Evolutionary conservation across 1,140 invertebrate genomes (phyloP).

Genomic region (Drosophila gunungcola): DNA sequence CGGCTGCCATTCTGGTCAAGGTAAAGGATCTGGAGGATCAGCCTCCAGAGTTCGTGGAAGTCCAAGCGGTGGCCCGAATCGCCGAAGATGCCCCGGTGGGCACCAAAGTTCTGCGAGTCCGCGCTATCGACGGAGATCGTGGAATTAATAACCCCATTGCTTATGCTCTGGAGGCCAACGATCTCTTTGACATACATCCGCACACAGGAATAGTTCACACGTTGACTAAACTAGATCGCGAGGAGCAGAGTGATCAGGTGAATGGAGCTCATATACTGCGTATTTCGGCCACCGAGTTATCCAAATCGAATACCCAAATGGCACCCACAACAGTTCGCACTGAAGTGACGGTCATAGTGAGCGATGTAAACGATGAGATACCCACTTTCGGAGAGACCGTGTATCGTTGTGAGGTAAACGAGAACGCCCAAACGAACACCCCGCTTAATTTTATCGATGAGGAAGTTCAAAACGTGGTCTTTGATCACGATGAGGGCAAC

Average conservation of each 20-base stretch:
- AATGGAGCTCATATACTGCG: conserved; percentile 95
- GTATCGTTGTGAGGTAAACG: conserved; percentile 95
- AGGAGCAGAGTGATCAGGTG: conserved; percentile 90
- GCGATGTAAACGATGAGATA: conserved; percentile 97
- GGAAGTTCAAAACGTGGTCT: conserved; percentile 93
- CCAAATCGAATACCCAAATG: conserved; percentile 87
- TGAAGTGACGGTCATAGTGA: conserved; percentile 96
- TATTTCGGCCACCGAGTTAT: conserved; percentile 89
- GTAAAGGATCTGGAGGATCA: conserved; percentile 96
- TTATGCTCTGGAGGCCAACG: conserved; percentile 91
- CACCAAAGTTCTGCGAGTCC: conserved; percentile 93
- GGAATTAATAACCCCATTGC: conserved; percentile 95
- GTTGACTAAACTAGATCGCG: conserved; percentile 91
- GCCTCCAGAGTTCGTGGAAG: conserved; percentile 94
- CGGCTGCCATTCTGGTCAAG: conserved; percentile 94
- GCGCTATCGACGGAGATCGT: conserved; percentile 95
- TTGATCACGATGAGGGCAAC: conserved; percentile 96
- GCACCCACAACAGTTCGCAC: conserved; percentile 92
- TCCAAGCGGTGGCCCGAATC: conserved; percentile 93
- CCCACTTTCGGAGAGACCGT: conserved; percentile 91
- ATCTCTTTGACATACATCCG: conserved; percentile 91
- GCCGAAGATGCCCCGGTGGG: conserved; percentile 93
- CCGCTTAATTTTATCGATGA: conserved; percentile 94
- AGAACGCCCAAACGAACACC: conserved; percentile 96
- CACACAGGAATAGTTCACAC: conserved; percentile 93